These are phyloP conservation scores for Triops cancriformis DNA, from an alignment of 1,140 invertebrate genomes.

Conservation along the genomic window DNA sequence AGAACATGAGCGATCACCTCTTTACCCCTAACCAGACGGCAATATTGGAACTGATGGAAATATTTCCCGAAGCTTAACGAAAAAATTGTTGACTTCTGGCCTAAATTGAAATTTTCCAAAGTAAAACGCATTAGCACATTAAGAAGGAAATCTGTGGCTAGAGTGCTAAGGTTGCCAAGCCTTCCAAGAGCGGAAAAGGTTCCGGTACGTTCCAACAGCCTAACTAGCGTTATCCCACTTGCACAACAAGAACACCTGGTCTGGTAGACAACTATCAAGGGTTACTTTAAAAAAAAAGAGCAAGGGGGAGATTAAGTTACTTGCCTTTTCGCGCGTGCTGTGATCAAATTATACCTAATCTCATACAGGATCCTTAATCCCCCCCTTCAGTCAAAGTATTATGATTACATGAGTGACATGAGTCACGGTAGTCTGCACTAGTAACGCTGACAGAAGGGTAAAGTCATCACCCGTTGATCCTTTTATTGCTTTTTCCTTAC, in stretches of 20 bases:
- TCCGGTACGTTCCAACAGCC: not conserved
- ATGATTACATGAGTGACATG: not conserved
- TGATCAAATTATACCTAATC: constrained; percentile 10
- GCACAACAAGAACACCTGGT: not conserved
- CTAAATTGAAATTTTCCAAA: not conserved
- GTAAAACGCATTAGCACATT: not conserved
- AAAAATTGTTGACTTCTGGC: too few species aligned
- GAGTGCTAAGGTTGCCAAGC: not conserved
- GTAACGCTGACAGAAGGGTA: not conserved
- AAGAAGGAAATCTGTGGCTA: constrained; percentile 1
- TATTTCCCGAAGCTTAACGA: too few species aligned
- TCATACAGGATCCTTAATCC: not conserved
- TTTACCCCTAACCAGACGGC: too few species aligned
- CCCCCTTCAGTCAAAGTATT: not conserved
- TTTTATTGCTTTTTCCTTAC: not conserved
- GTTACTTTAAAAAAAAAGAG: not conserved
- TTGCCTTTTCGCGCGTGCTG: not conserved
- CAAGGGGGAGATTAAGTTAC: not conserved
- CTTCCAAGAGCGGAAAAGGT: not conserved
- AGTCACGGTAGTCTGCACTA: not conserved
- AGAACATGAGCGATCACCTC: too few species aligned
- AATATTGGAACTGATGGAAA: too few species aligned
- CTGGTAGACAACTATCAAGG: not conserved
- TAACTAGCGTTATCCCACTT: not conserved
- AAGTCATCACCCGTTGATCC: not conserved